Conservation (phyloP, 2,888 invertebrate species). For the Lampropteryx suffumata region DNA sequence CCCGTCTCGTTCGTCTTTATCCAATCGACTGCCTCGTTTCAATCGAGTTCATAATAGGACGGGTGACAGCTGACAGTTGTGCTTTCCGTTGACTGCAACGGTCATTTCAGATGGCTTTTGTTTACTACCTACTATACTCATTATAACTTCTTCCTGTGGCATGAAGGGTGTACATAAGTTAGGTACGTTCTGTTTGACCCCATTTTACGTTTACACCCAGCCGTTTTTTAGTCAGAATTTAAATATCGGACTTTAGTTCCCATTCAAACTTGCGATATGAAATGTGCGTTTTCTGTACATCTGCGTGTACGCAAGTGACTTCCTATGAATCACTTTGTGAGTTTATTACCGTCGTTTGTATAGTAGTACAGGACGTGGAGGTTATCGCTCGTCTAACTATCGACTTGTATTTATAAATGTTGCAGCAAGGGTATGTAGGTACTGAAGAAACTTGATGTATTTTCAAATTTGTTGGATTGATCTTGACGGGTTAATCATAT, state of each 20-base stretch:
- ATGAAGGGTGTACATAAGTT: too few relatives aligned
- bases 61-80: slow-evolving; percentile 22
- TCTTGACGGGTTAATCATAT: too few relatives aligned
- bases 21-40: slow-evolving; percentile 17
- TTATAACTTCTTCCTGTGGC: too few relatives aligned
- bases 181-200: too few relatives aligned
- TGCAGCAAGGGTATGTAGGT: too few relatives aligned
- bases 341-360: slow-evolving; percentile 35
- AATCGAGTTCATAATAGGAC: slow-evolving; percentile 27
- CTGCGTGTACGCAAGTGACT: slow-evolving; percentile 35
- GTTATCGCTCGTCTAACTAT: slow-evolving; percentile 64
- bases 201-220: too few relatives aligned
- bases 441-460: too few relatives aligned
- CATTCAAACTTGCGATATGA: slow-evolving; percentile 6
- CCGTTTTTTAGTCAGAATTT: too few relatives aligned
- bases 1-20: not conserved
- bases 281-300: slow-evolving; percentile 27
- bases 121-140: too few relatives aligned
- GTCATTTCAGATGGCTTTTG: slow-evolving; percentile 11
- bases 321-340: slow-evolving; percentile 60
- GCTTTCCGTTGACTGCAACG: slow-evolving; percentile 24
- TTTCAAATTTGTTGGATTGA: too few relatives aligned
- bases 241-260: too few relatives aligned
- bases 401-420: slow-evolving; percentile 48
- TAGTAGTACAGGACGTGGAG: slow-evolving; percentile 52